A percentile compares a stretch with the other conserved stretches of the same genome.
Conservation (phyloP, 2,113 vertebrate genomes). For the Tor tambroides region DNA sequence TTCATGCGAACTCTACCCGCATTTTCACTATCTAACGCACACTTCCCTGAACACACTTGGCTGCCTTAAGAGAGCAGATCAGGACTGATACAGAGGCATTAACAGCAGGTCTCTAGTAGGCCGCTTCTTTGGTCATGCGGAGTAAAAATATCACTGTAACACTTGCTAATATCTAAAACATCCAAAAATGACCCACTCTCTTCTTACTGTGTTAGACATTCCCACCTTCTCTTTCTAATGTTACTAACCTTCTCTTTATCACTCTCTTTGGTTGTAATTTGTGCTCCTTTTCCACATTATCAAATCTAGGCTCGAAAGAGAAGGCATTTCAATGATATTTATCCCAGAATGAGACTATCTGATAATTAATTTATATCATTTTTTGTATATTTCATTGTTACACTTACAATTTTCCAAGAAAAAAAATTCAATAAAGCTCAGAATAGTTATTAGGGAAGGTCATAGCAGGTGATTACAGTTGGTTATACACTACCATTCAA, state of each 20-base stretch:
- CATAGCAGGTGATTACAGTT: background rate
- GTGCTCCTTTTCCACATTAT: background rate
- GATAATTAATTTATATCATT: background rate
- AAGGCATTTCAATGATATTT: background rate
- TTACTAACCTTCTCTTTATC: background rate
- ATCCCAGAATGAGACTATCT: background rate
- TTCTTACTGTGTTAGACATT: background rate
- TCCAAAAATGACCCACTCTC: background rate
- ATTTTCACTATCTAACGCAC: background rate
- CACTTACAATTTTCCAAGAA: background rate
- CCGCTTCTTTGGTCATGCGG: background rate
- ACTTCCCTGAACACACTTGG: background rate
- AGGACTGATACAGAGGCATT: background rate
- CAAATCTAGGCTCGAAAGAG: background rate
- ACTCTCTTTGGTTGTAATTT: background rate
- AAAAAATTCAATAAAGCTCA: background rate
- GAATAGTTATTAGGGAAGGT: background rate
- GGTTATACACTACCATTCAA: background rate
- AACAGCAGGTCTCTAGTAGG: background rate
- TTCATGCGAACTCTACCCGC: background rate
- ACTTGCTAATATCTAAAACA: background rate
- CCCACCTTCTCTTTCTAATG: background rate
- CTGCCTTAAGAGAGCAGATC: slow-evolving; percentile 12
- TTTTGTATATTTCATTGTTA: too few relatives aligned
- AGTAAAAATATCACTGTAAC: background rate